Evolutionary conservation across 2,113 vertebrate species (phyloP), one percentile per base, ranked within the genome.

Genomic region (Rhea americana): DNA sequence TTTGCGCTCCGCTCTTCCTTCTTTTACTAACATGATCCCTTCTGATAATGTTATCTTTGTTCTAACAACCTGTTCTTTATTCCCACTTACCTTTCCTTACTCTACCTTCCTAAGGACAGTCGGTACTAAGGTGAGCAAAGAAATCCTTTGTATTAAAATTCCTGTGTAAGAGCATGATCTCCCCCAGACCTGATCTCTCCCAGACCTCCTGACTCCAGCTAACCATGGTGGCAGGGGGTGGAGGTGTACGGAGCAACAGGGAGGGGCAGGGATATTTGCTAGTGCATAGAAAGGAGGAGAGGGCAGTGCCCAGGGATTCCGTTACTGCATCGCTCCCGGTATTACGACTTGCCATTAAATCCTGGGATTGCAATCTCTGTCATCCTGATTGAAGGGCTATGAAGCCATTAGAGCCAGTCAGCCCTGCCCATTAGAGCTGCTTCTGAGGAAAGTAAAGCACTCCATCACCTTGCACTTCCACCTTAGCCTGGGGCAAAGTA

Each of bases 41-140:
- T 90, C 65, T 91, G 65, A 75, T 77, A 83, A 92, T 83, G 50
- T 48, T 90, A 86, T 83, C 91, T 97, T 95, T 95, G 93, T 98
- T 96, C 97, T 98, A 98, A 98, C 96, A 98, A 98, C 90, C 82
- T 98, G 94, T 97, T 98, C 97, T 98, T 98, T 98, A 96, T 98
- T 95, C 96, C 96, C 82, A 78, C 97, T 95, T 98, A 96, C 98
- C 96, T 97, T 94, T 97, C 96, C 97, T 95, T 89, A 97, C 96
- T 97, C 95, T 98, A 98, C 98, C 97, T 98, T 98, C 98, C 98
- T 98, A 98, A 97, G 99, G 99, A 99, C 98, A 99, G 99, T 97
- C 98, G 95, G 97, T 99, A 97, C 98, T 98, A 97, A 99, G 99
- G 99, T 99, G 98, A 99, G 99, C 97, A 75, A 91, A 97, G 77